Base-by-base conservation (phyloP, 2,888 invertebrate species). In the Endotricha flammealis region DNA sequence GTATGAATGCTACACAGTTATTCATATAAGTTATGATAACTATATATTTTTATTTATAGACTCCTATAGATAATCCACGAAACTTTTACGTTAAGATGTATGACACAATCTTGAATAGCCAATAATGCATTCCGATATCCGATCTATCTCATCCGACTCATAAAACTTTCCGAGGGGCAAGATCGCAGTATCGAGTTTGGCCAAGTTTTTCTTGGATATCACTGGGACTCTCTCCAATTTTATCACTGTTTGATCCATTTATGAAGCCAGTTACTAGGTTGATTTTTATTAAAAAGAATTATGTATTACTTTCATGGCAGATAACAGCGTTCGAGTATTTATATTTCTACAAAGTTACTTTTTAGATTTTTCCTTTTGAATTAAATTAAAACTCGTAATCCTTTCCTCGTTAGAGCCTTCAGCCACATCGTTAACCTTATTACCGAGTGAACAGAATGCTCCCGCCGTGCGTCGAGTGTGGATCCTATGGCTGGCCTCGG, bases 381-480 rank as follows among this genome's bases (percentile, higher is more conserved):
- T 68, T 68, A 64, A 49, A 69, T 67, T 71, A 69, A 73, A 61
- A 59, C 47, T 51, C 53, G 56, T 58, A 64, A 65, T 62, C 64
- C 62, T 57, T 60, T 56, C 50, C 68, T 69, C 70, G 66, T 73
- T 76, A 71, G 64, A 57, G 59, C 66, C 64, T 70, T 65, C 69
- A 60, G 61, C 60, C 62, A 59, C 58, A 70, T 77, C 76, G 74
- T 79, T 79, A 78, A 77, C 76, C 77, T 73, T 70, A 76, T 78
- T 75, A 78, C 68, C 51, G 56, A 59, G 61, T 61, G 64, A 46
- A 38, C 51, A 34, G 62, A 59, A 62, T 63, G 64, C 63, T 64
- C 62, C 13, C 29, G 34, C 29, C 20, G 13, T 14, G 28, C 13
- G 12, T 6, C n/a, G 32, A 23, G 37, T 31, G 34, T 11, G 39